phyloP scores from a whole-genome alignment of 1,140 invertebrate genomes.

The Drosophila hydei region DNA sequence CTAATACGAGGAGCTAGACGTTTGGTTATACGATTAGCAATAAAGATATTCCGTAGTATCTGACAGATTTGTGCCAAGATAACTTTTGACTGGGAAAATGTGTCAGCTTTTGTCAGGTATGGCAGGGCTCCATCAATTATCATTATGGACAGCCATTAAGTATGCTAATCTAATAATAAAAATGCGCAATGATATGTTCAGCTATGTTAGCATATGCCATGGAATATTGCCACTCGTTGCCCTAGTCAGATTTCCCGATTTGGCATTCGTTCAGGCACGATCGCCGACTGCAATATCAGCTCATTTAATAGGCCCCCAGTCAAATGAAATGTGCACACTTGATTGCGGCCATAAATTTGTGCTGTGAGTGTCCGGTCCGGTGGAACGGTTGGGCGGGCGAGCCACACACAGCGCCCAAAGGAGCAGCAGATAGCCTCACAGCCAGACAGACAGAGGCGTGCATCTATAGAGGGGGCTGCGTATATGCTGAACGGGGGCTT shows the following conservation, averaged over 20 bases:
- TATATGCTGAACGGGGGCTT: not conserved
- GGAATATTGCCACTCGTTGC: not conserved
- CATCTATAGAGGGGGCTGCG: not conserved
- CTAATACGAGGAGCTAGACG: too few relatives aligned
- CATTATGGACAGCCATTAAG: not conserved
- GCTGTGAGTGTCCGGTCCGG: conserved; percentile 18
- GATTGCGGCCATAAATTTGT: conserved; percentile 67
- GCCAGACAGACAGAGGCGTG: not conserved
- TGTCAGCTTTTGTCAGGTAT: too few relatives aligned
- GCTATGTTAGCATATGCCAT: too few relatives aligned
- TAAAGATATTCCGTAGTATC: too few relatives aligned
- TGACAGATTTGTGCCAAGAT: too few relatives aligned
- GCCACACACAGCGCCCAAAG: conserved; percentile 16
- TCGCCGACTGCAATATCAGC: conserved; percentile 29
- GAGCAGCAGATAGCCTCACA: conserved; percentile 4
- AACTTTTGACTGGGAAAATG: too few relatives aligned
- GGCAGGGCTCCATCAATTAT: not conserved
- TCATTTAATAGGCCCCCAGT: conserved; percentile 35
- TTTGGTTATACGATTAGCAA: too few relatives aligned
- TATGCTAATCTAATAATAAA: not conserved
- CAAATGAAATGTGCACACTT: conserved; percentile 65
- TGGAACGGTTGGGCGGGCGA: not conserved
- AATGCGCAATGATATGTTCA: not conserved
- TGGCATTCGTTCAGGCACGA: conserved; percentile 37
- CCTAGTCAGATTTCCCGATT: conserved; percentile 16